Conservation (phyloP, 2,113 vertebrate genomes). For the Pelvicachromis taeniatus region DNA sequence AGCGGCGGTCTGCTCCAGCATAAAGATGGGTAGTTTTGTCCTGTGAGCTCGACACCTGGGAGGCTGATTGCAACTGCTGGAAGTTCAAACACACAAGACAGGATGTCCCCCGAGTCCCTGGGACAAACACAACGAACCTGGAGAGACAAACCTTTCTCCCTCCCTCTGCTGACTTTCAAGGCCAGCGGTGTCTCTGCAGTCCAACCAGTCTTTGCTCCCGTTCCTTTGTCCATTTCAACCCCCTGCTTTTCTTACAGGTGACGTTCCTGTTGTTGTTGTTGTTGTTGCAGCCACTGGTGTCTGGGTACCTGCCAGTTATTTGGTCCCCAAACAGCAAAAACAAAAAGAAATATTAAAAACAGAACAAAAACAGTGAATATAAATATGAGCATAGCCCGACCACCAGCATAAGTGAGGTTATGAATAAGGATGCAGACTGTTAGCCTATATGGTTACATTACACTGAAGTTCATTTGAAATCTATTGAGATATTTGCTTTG, state of each 20-base stretch:
- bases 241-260: background rate
- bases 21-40: conserved; percentile 17
- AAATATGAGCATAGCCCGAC: background rate
- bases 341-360: background rate
- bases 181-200: conserved; percentile 16
- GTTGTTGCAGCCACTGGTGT: background rate
- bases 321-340: background rate
- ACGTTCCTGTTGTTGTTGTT: background rate
- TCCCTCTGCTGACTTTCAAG: conserved; percentile 15
- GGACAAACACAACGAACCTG: conserved; percentile 35
- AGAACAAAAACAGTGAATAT: background rate
- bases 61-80: conserved; percentile 15
- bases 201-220: background rate
- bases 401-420: background rate
- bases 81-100: conserved; percentile 21
- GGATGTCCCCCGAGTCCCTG: background rate
- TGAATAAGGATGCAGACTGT: background rate
- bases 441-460: background rate
- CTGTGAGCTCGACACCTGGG: conserved; percentile 27
- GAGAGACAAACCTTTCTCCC: conserved; percentile 11
- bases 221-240: background rate
- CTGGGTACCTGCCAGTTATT: background rate
- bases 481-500: background rate
- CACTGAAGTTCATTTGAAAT: background rate
- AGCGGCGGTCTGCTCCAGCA: background rate